phyloP scores from a whole-genome alignment of 2,888 invertebrate genomes.

The Leucania comma region DNA sequence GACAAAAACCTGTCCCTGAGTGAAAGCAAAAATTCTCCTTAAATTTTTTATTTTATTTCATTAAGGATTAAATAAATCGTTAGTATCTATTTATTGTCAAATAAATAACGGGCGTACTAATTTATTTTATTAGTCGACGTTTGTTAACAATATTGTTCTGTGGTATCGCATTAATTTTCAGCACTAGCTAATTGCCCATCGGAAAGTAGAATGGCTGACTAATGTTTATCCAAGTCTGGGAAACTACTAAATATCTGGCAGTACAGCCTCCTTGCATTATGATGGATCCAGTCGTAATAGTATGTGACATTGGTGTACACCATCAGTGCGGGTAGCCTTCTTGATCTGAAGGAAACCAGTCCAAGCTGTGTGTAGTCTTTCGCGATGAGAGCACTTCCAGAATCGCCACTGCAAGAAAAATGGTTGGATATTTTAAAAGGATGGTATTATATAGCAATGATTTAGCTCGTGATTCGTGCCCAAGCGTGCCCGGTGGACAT shows the following conservation, averaged over 20 bases:
- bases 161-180: background rate
- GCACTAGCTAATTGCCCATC: background rate
- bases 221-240: background rate
- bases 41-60: background rate
- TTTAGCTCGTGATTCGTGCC: no score
- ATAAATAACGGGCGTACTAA: background rate
- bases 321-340: slow-evolving; percentile 62
- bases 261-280: slow-evolving; percentile 12
- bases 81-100: background rate
- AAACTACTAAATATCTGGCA: slow-evolving; percentile 9
- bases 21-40: background rate
- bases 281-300: slow-evolving; percentile 31
- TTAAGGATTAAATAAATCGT: no score
- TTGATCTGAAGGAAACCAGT: slow-evolving; percentile 71
- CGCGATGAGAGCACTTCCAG: slow-evolving; percentile 73
- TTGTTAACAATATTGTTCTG: background rate
- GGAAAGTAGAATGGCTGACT: background rate
- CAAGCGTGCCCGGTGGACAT: no score
- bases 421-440: no score
- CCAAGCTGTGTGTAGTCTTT: slow-evolving; percentile 68
- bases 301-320: slow-evolving; percentile 75
- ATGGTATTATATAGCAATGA: no score
- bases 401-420: slow-evolving; percentile 75
- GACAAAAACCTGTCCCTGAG: background rate
- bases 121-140: background rate